phyloP scores from a whole-genome alignment of 2,797 vertebrate species.

The Typhlichthys eigenmanni region DNA sequence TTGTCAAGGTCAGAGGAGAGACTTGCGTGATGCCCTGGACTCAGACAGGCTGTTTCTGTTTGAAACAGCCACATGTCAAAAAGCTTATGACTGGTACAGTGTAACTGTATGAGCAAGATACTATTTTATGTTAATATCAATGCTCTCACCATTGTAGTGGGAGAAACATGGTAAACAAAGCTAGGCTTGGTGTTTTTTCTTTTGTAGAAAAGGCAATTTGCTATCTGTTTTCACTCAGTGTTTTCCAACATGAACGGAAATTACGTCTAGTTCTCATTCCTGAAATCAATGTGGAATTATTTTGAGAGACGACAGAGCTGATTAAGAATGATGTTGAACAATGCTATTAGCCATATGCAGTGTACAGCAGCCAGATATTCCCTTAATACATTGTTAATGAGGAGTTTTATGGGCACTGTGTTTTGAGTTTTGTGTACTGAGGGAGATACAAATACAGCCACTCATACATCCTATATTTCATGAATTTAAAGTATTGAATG shows the following conservation, averaged over 20 bases:
- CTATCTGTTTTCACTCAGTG: too few relatives aligned
- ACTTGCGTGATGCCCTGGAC: conserved; percentile 10
- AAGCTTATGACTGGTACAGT: conserved; percentile 6
- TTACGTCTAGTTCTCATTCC: too few relatives aligned
- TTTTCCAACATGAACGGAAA: too few relatives aligned
- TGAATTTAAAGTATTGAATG: too few relatives aligned
- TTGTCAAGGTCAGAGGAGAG: conserved; percentile 11
- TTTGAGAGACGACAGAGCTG: too few relatives aligned
- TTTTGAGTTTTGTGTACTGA: too few relatives aligned
- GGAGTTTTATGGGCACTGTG: background rate
- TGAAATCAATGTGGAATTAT: too few relatives aligned
- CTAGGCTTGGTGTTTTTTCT: too few relatives aligned
- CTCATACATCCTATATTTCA: too few relatives aligned
- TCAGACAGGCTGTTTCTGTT: conserved; percentile 12
- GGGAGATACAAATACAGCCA: too few relatives aligned
- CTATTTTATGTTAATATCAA: background rate
- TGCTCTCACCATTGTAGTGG: background rate
- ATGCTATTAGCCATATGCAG: background rate
- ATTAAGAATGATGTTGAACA: conserved; percentile 6
- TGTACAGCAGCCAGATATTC: conserved; percentile 1
- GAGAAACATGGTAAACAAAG: too few relatives aligned
- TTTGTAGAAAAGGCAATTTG: too few relatives aligned
- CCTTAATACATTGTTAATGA: conserved; percentile 2
- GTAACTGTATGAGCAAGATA: conserved; percentile 6
- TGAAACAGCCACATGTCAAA: conserved; percentile 10